phyloP scores from a whole-genome alignment of 2,797 vertebrate species.

The Enteromius argenteus region DNA sequence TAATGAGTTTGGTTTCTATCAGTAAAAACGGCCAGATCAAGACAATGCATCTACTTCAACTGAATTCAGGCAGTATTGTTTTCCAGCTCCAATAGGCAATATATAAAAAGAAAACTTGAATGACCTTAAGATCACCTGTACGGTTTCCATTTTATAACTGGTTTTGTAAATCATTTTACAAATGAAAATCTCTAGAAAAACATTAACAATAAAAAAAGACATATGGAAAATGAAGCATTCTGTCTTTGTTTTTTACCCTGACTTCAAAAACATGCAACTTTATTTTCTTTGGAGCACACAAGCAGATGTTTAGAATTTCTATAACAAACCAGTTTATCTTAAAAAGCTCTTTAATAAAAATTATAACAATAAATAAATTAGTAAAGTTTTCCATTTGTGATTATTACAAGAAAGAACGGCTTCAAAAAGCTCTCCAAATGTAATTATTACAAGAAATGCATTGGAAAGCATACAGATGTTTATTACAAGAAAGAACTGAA shows the following conservation, averaged over 20 bases:
- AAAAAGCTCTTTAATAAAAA: not conserved
- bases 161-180: conserved; percentile 3
- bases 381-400: not conserved
- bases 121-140: not conserved
- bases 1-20: conserved; percentile 25
- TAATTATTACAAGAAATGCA: too few relatives aligned
- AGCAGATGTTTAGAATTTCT: not conserved
- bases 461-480: too few relatives aligned
- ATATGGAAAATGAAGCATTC: not conserved
- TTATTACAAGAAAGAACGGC: too few relatives aligned
- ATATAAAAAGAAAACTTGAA: not conserved
- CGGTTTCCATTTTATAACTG: not conserved
- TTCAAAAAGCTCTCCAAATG: not conserved
- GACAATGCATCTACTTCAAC: not conserved
- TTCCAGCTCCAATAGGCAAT: not conserved
- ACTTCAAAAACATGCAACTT: too few relatives aligned
- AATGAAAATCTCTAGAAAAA: not conserved
- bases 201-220: not conserved
- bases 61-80: not conserved
- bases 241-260: not conserved
- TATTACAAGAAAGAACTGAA: too few relatives aligned
- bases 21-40: conserved; percentile 3
- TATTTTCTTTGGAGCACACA: not conserved
- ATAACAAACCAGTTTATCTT: not conserved
- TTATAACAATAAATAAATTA: too few relatives aligned